Conservation (phyloP, 2,888 invertebrate genomes). For the Xestia rhomboidea region DNA sequence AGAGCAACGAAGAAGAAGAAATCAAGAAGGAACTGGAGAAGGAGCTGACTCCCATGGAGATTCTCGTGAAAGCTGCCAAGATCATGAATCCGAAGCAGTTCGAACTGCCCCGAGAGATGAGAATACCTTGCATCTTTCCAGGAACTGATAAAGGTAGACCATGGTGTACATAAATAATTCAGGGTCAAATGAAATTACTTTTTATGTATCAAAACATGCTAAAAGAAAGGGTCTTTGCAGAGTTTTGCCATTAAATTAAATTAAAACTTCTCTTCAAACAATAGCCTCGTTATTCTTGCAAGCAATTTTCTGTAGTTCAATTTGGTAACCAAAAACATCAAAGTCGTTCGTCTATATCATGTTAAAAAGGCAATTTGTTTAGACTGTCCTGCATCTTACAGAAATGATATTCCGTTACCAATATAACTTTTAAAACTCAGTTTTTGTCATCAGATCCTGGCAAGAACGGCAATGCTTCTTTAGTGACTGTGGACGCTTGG, state of each 20-base stretch:
- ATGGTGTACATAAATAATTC: not conserved
- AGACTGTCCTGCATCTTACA: not conserved
- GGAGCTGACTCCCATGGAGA: constrained; percentile 92
- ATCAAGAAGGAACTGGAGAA: constrained; percentile 72
- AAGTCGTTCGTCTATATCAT: not conserved
- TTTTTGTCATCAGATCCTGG: constrained; percentile 71
- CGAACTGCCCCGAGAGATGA: constrained; percentile 95
- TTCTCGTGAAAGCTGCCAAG: constrained; percentile 95
- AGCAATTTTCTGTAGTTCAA: not conserved
- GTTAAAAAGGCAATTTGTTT: not conserved
- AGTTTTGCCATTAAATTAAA: not conserved
- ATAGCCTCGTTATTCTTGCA: not conserved
- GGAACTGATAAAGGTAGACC: constrained; percentile 92
- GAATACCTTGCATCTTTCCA: constrained; percentile 94
- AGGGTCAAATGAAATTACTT: not conserved
- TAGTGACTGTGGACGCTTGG: constrained; percentile 82
- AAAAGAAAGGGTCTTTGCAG: not conserved
- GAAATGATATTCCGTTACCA: not conserved
- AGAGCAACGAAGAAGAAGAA: constrained; percentile 77
- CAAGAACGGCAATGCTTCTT: constrained; percentile 77
- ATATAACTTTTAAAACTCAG: not conserved
- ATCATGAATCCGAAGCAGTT: constrained; percentile 97
- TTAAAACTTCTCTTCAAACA: not conserved
- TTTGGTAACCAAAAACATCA: not conserved
- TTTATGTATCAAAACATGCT: not conserved